Evolutionary conservation across 2,113 vertebrate species (phyloP).

Genomic region (Menura novaehollandiae): DNA sequence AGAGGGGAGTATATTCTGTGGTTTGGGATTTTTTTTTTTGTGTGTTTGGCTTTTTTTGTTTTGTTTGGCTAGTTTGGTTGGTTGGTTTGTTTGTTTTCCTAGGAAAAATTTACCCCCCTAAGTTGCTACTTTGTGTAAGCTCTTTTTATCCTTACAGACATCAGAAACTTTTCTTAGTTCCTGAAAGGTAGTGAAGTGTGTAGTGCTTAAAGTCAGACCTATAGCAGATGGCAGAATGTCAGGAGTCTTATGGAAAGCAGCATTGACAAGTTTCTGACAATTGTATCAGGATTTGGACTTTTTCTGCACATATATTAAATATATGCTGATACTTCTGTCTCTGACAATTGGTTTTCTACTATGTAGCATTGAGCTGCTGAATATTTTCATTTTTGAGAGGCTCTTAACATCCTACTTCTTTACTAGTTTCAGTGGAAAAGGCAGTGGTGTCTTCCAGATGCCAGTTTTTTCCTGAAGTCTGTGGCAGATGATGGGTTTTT

Average conservation of each 20-base stretch:
- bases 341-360: neutral
- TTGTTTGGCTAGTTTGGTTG: neutral
- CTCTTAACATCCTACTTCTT: neutral
- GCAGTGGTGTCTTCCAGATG: neutral
- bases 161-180: neutral
- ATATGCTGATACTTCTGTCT: neutral
- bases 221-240: neutral
- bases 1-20: neutral
- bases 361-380: neutral
- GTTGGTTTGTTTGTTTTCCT: neutral
- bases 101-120: neutral
- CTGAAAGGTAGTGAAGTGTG: neutral
- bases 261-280: neutral
- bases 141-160: neutral
- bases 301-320: neutral
- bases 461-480: neutral
- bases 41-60: neutral
- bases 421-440: neutral
- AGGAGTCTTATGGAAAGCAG: neutral
- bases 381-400: neutral
- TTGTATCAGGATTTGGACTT: neutral
- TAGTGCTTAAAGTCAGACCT: neutral
- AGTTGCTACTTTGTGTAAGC: neutral
- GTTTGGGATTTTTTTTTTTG: neutral
- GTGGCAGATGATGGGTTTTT: neutral